Conservation (phyloP, 2,797 vertebrate genomes). For the Gobio occitaniae region DNA sequence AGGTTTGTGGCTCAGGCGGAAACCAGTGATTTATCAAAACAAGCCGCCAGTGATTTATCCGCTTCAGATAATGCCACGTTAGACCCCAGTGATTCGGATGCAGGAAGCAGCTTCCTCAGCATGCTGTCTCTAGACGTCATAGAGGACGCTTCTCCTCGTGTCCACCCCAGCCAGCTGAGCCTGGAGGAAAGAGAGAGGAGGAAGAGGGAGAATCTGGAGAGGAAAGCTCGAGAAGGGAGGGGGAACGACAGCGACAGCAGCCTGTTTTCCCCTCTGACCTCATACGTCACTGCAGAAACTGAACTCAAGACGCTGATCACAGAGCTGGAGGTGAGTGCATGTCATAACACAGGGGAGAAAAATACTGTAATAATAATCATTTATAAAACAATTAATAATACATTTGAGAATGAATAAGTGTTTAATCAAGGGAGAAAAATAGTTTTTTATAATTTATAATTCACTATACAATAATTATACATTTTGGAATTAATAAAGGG, state of each 20-base stretch:
- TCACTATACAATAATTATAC: no score
- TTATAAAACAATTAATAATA: not conserved
- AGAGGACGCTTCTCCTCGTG: slow-evolving; percentile 70
- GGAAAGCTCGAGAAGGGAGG: slow-evolving; percentile 71
- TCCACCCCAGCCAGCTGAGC: slow-evolving; percentile 74
- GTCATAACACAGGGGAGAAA: not conserved
- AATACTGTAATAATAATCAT: not conserved
- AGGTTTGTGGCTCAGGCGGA: not conserved
- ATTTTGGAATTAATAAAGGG: no score
- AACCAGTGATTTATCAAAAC: slow-evolving; percentile 11
- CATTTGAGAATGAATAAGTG: no score
- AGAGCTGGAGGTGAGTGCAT: slow-evolving; percentile 86
- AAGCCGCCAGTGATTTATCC: not conserved
- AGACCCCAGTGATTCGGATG: slow-evolving; percentile 51
- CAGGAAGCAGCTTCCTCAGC: slow-evolving; percentile 69
- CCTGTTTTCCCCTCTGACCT: slow-evolving; percentile 90
- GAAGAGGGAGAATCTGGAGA: slow-evolving; percentile 84
- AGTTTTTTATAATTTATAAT: no score
- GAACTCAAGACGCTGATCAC: slow-evolving; percentile 88
- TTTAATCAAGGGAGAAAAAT: not conserved
- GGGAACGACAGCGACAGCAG: slow-evolving; percentile 62
- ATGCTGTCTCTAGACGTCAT: slow-evolving; percentile 79
- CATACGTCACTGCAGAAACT: slow-evolving; percentile 89
- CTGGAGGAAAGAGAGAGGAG: slow-evolving; percentile 82
- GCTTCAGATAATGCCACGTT: slow-evolving; percentile 42